Base-by-base conservation (phyloP, 2,113 vertebrate genomes). In the Podiceps cristatus region DNA sequence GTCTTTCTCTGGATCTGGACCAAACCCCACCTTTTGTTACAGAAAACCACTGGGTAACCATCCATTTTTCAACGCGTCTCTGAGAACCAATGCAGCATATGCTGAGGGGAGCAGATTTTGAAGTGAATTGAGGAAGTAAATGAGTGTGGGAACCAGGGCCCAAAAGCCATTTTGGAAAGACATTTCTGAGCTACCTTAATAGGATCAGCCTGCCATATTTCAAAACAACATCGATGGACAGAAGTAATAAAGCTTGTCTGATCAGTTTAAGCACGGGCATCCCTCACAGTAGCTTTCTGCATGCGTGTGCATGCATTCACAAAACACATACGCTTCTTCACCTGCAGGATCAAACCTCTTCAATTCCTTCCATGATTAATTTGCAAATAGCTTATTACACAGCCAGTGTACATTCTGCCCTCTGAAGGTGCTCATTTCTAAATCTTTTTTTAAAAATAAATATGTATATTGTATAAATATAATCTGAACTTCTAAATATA, bases 171-270 rank as follows among this genome's bases (percentile, higher is more conserved):
- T 79, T 86, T 52, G 18, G 62, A 94, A 90, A 75, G 80, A 60
- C 24, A 72, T 58, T 92, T 89, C 45, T 87, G 73, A 68, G 73
- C 79, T 56, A 75, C 37, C 22, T 89, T 85, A 75, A 76, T 24
- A 91, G 49, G 56, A 50, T 53, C 58, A 53, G 35, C 29, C 72
- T 87, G 56, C 31, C 50, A 11, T 75, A 87, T 85, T 93, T 95
- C 93, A 76, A 84, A 89, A 27, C n/a, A 78, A 31, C 77, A 87
- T 45, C 5, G 3, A 62, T 17, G 42, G 76, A 81, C 66, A 91
- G 86, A 78, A 96, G 76, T 25, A 93, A 91, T 69, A 79, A 85
- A 95, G 93, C 77, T 87, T 68, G 66, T 73, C 76, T 82, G 76
- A 66, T 89, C 17, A 44, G 60, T 76, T 92, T 78, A 81, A 95